A percentile compares a stretch with the other conserved stretches of the same genome.
Conservation (phyloP, 2,888 invertebrate genomes). For the Syrista parreyssii region DNA sequence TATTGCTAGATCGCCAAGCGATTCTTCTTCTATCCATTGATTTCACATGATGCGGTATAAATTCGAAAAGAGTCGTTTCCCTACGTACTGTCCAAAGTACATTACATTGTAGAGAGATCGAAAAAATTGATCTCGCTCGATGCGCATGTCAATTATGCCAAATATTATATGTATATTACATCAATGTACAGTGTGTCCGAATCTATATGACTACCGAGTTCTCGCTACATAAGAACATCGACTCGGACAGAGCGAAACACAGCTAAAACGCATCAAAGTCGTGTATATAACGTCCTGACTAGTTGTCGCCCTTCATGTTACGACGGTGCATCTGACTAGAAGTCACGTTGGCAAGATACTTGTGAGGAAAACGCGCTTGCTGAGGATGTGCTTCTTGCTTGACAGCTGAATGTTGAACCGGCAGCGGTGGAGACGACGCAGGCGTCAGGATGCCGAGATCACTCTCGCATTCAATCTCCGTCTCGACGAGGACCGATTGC, state of each 20-base stretch:
- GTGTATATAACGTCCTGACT: slow-evolving; percentile 23
- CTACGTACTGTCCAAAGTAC: neutral
- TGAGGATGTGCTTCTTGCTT: slow-evolving; percentile 23
- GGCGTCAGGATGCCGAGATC: slow-evolving; percentile 56
- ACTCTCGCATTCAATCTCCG: slow-evolving; percentile 43
- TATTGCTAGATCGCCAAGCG: neutral
- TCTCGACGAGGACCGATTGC: slow-evolving; percentile 31
- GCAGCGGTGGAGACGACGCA: slow-evolving; percentile 52
- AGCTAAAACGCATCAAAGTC: neutral
- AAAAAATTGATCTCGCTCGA: neutral
- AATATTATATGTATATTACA: neutral
- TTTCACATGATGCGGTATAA: neutral
- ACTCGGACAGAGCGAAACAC: neutral
- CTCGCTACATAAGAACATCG: neutral
- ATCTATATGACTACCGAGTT: neutral
- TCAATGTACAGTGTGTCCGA: neutral
- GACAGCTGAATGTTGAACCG: slow-evolving; percentile 33
- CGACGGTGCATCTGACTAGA: slow-evolving; percentile 32
- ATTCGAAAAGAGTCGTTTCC: neutral
- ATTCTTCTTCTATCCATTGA: neutral
- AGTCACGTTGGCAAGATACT: slow-evolving; percentile 35
- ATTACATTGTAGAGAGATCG: neutral
- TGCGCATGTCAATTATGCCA: neutral
- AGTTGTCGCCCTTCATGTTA: slow-evolving; percentile 29
- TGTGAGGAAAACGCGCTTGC: slow-evolving; percentile 31